Conservation (phyloP, 1,140 invertebrate genomes). For the Mya arenaria region DNA sequence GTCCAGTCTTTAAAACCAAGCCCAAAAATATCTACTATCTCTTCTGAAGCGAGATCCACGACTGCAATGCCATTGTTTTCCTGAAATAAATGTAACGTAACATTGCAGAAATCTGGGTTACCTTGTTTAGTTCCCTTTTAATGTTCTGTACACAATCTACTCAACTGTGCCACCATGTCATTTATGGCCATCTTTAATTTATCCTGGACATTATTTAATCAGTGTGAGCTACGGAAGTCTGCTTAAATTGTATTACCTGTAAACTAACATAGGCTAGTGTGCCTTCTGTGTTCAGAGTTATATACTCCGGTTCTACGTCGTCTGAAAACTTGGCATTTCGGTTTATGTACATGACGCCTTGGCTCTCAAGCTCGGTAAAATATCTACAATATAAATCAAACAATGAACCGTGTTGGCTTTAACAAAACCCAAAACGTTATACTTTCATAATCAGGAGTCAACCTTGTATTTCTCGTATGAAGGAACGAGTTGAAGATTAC, state of each 20-base stretch:
- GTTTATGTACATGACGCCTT: no score
- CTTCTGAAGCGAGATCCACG: conserved; percentile 56
- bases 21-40: conserved; percentile 53
- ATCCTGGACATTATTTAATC: neutral
- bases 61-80: conserved; percentile 69
- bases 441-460: no score
- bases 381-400: no score
- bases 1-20: conserved; percentile 64
- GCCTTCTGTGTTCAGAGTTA: conserved; percentile 57
- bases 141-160: neutral
- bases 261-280: conserved; percentile 58
- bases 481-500: no score
- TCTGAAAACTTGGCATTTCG: conserved; percentile 54
- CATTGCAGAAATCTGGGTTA: neutral
- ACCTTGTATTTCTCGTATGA: no score
- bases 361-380: no score
- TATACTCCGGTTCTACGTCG: conserved; percentile 63
- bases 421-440: no score
- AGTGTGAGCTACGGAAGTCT: neutral
- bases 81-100: conserved; percentile 44
- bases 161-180: neutral
- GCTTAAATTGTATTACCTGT: conserved; percentile 44
- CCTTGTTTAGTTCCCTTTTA: neutral
- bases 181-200: neutral
- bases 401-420: no score